A percentile compares a stretch with the other conserved stretches of the same genome.
phyloP scores from a whole-genome alignment of 2,888 invertebrate genomes.

The Anodontia alba region DNA sequence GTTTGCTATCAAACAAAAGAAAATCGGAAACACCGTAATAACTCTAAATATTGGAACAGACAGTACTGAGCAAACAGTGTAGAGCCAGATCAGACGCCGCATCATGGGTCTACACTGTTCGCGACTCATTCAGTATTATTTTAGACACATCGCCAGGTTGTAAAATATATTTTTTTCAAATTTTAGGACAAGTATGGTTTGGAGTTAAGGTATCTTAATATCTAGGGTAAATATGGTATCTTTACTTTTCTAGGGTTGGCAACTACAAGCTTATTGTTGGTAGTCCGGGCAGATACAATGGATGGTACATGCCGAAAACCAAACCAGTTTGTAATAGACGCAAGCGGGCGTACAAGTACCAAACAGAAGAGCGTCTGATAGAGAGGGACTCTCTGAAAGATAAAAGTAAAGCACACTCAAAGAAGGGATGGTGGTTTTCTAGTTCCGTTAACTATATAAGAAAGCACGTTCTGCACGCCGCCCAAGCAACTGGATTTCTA shows the following conservation, averaged over 20 bases:
- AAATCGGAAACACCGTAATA: no score
- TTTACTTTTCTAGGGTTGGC: slow-evolving; percentile 71
- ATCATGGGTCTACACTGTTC: no score
- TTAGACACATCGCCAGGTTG: no score
- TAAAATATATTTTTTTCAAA: no score
- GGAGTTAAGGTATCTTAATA: no score
- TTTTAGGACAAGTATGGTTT: no score
- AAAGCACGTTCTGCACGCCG: neutral
- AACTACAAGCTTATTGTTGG: slow-evolving; percentile 85
- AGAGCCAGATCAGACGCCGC: no score
- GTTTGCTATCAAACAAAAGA: no score
- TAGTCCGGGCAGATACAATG: slow-evolving; percentile 76
- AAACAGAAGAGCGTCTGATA: slow-evolving; percentile 38
- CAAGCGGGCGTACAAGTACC: slow-evolving; percentile 36
- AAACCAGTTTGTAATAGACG: slow-evolving; percentile 44
- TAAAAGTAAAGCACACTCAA: slow-evolving; percentile 11
- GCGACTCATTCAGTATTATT: no score
- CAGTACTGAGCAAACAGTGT: no score
- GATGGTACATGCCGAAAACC: slow-evolving; percentile 71
- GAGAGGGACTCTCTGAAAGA: slow-evolving; percentile 25
- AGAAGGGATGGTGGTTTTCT: slow-evolving; percentile 48
- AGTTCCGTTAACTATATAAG: slow-evolving; percentile 26
- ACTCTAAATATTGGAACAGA: no score
- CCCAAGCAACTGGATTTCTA: neutral
- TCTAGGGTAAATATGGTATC: no score